Base-by-base conservation (phyloP, 2,113 vertebrate species). In the Zosterops pallidus region DNA sequence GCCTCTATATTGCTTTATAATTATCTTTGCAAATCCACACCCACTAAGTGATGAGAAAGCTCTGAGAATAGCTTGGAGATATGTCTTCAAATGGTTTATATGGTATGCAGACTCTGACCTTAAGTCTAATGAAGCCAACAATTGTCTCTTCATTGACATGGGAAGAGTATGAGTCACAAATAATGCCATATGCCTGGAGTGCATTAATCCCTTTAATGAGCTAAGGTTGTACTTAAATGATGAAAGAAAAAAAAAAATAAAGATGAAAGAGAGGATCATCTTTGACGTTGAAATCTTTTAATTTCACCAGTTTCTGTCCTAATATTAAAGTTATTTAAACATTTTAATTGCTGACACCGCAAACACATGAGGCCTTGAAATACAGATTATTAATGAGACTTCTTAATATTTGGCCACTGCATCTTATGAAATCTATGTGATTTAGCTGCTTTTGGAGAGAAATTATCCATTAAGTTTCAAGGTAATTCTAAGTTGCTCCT, bases 261-360 rank as follows among this genome's bases (percentile, higher is more conserved):
- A 89, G 62, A 53, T 1, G 0, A 69, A 91, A 63, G 8, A 76
- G 59, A 63, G 31, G 3, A 12, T 83, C 63, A 76, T 50, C 65
- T 90, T 84, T 91, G 76, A 91, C 65, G 70, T 79, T n/a, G 23
- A 50, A 82, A 33, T 46, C 67, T 33, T 75, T 96, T 96, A 46
- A 80, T 94, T 93, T 87, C 50, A 31, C 49, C 60, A 33, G 31
- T 76, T 88, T 84, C 57, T 82, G 26, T 94, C 92, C 76, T 78
- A 90, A 94, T 33, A 85, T 71, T 94, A 33, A 86, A 76, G 65
- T 60, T 86, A 88, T 82, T 95, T 72, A 70, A 95, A 60, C 46
- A 76, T 75, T 90, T 90, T 95, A 93, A 90, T 81, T 93, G 62
- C 78, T 89, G 92, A 31, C 9, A 50, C 81, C 87, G 29, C 63